Evolutionary conservation across 2,113 vertebrate genomes (phyloP).

Genomic region (Reinhardtius hippoglossoides): DNA sequence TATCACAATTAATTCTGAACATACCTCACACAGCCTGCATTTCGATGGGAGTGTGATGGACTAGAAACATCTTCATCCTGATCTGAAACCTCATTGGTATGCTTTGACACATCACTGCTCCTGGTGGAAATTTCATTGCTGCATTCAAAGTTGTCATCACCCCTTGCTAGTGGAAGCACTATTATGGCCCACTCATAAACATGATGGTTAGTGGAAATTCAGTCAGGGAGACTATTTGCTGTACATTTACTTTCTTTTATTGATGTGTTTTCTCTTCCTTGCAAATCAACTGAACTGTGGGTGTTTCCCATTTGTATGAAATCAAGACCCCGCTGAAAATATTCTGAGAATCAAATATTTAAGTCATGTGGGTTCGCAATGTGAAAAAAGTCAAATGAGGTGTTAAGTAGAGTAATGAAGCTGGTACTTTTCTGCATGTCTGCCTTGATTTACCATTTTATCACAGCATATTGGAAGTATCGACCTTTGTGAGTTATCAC

Average conservation of each 20-base stretch:
- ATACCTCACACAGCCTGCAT: background rate
- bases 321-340: too few relatives aligned
- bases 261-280: background rate
- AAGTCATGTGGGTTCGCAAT: too few relatives aligned
- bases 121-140: conserved; percentile 6
- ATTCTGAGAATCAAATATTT: too few relatives aligned
- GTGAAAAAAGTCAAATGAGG: too few relatives aligned
- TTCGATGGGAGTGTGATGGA: background rate
- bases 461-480: too few relatives aligned
- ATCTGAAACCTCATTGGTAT: background rate
- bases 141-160: conserved; percentile 8
- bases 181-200: background rate
- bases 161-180: background rate
- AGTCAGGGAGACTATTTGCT: background rate
- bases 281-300: background rate
- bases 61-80: background rate
- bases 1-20: background rate
- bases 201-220: background rate
- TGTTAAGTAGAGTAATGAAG: too few relatives aligned
- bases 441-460: too few relatives aligned
- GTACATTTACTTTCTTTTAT: background rate
- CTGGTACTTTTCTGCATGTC: too few relatives aligned
- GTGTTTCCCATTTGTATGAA: too few relatives aligned
- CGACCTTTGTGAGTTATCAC: too few relatives aligned
- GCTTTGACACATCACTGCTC: background rate